Conservation (phyloP, 2,797 vertebrate genomes). For the Loris lydekkerianus region DNA sequence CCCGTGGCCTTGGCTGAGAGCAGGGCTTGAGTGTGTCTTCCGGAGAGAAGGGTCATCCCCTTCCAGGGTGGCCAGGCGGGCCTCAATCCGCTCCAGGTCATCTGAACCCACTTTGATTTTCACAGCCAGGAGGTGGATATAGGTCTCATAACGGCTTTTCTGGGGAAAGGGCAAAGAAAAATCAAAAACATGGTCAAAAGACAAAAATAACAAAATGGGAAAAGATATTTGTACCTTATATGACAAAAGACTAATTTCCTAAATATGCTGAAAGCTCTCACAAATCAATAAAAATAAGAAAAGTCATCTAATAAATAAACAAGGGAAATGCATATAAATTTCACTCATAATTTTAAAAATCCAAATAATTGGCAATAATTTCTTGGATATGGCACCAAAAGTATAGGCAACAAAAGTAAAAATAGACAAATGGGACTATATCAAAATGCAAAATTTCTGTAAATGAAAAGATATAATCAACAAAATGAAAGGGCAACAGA, state of each 20-base stretch:
- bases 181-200: constrained; percentile 75
- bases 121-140: constrained; percentile 94
- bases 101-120: constrained; percentile 95
- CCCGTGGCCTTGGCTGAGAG: constrained; percentile 94
- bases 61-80: constrained; percentile 91
- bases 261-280: background rate
- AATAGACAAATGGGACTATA: background rate
- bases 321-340: background rate
- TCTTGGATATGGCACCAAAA: constrained; percentile 35
- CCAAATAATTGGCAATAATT: background rate
- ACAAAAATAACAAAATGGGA: background rate
- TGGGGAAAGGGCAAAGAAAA: constrained; percentile 85
- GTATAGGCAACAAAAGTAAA: constrained; percentile 25
- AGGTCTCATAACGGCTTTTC: constrained; percentile 98
- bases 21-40: constrained; percentile 97
- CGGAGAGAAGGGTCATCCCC: constrained; percentile 92
- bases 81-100: constrained; percentile 97
- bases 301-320: background rate
- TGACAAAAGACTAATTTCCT: constrained; percentile 10
- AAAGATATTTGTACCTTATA: background rate
- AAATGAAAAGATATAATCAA: constrained; percentile 34
- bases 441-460: constrained; percentile 25
- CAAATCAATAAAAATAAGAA: constrained; percentile 50
- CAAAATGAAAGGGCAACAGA: background rate
- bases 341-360: constrained; percentile 38